phyloP scores from a whole-genome alignment of 2,797 vertebrate genomes.

The Microchirus variegatus region DNA sequence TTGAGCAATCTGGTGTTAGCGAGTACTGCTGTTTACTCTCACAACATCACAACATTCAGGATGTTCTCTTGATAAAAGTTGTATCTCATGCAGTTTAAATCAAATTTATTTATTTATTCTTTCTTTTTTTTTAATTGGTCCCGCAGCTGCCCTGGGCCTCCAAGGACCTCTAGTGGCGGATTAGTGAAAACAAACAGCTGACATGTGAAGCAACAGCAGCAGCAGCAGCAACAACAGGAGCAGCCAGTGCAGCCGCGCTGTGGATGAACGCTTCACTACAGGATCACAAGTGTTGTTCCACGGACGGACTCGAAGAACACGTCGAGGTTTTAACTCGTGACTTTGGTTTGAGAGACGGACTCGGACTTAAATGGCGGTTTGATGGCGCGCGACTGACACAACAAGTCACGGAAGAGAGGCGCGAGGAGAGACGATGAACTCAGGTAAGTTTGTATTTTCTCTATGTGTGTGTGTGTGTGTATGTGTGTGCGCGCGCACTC shows the following conservation, averaged over 20 bases:
- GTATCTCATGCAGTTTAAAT: too few relatives aligned
- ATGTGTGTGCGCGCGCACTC: too few relatives aligned
- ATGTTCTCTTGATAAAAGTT: too few relatives aligned
- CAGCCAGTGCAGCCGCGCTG: constrained; percentile 2
- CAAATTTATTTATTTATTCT: background rate
- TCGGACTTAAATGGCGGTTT: constrained; percentile 4
- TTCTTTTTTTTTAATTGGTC: too few relatives aligned
- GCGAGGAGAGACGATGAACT: constrained; percentile 47
- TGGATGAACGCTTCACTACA: background rate
- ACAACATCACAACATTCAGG: too few relatives aligned
- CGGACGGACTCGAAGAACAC: background rate
- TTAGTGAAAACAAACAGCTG: background rate
- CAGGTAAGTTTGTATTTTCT: constrained; percentile 58
- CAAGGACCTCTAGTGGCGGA: constrained; percentile 49
- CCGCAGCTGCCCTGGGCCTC: too few relatives aligned
- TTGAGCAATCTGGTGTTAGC: too few relatives aligned
- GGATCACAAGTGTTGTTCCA: constrained; percentile 2
- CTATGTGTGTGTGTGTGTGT: background rate
- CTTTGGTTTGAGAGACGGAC: background rate
- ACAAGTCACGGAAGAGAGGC: constrained; percentile 4
- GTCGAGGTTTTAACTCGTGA: background rate
- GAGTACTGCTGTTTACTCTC: too few relatives aligned
- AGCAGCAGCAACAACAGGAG: too few relatives aligned
- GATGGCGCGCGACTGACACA: constrained; percentile 1
- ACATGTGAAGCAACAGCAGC: background rate